Conservation (phyloP, 2,888 invertebrate species). For the Bimastos eiseni region DNA sequence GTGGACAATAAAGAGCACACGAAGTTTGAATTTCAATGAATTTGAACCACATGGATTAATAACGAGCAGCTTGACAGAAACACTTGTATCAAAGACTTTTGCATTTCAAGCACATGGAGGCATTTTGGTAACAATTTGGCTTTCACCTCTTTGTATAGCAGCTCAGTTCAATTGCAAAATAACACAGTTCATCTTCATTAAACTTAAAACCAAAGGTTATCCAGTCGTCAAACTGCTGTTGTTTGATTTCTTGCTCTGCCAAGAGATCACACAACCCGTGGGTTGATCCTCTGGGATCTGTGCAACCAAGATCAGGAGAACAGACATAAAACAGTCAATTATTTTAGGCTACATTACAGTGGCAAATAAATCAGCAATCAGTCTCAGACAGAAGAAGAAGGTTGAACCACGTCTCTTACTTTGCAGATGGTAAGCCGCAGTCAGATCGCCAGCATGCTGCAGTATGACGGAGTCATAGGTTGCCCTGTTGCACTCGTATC, state of each 20-base stretch:
- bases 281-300: neutral
- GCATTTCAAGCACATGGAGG: neutral
- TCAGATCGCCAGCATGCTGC: constrained; percentile 27
- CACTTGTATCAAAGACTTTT: neutral
- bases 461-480: constrained; percentile 34
- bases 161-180: neutral
- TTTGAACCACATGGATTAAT: neutral
- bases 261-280: neutral
- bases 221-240: neutral
- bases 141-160: neutral
- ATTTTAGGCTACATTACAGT: neutral
- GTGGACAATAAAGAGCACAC: neutral
- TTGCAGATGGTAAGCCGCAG: constrained; percentile 21
- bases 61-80: neutral
- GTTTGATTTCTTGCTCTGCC: neutral
- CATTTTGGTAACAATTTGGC: neutral
- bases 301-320: neutral
- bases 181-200: neutral
- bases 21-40: neutral
- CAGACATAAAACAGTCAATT: neutral
- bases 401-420: neutral
- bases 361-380: neutral
- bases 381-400: neutral
- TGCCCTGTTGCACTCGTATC: constrained; percentile 43
- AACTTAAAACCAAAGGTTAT: neutral